These are phyloP conservation scores for Oreotrochilus melanogaster DNA, from an alignment of 2,113 vertebrate species.

Conservation along the genomic window DNA sequence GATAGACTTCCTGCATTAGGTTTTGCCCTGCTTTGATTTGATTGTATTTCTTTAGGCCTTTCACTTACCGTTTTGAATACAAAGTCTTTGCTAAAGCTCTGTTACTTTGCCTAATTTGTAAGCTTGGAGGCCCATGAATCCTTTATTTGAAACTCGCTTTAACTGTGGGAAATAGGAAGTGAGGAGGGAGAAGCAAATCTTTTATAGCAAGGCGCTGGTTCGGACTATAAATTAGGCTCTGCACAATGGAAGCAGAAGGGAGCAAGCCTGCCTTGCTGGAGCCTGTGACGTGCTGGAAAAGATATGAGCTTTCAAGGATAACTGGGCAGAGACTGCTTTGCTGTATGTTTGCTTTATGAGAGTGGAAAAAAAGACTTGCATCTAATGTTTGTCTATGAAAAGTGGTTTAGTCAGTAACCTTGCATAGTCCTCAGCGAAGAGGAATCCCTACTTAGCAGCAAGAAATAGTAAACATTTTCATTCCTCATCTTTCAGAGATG, in stretches of 20 bases:
- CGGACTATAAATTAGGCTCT: conserved; percentile 76
- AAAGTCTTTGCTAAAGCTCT: conserved; percentile 67
- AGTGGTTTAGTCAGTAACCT: conserved; percentile 26
- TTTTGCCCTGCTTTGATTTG: conserved; percentile 70
- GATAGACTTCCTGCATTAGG: conserved; percentile 63
- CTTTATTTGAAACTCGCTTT: conserved; percentile 75
- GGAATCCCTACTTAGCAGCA: conserved; percentile 26
- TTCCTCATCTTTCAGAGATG: background rate
- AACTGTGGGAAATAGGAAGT: conserved; percentile 83
- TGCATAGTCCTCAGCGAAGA: background rate
- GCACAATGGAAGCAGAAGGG: conserved; percentile 68
- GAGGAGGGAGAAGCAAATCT: conserved; percentile 73
- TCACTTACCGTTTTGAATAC: conserved; percentile 69
- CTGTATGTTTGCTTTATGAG: conserved; percentile 36
- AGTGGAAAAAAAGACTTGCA: background rate
- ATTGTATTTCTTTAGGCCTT: conserved; percentile 70
- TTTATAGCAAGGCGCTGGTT: conserved; percentile 65
- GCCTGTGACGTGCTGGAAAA: conserved; percentile 31
- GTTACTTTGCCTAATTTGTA: conserved; percentile 79
- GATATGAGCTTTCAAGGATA: conserved; percentile 38
- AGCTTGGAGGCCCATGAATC: conserved; percentile 62
- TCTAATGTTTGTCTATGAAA: conserved; percentile 23
- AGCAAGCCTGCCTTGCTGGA: conserved; percentile 69
- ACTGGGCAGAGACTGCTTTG: conserved; percentile 49
- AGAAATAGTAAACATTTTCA: conserved; percentile 48